phyloP scores from a whole-genome alignment of 2,113 vertebrate species.

The Chaetops frenatus region DNA sequence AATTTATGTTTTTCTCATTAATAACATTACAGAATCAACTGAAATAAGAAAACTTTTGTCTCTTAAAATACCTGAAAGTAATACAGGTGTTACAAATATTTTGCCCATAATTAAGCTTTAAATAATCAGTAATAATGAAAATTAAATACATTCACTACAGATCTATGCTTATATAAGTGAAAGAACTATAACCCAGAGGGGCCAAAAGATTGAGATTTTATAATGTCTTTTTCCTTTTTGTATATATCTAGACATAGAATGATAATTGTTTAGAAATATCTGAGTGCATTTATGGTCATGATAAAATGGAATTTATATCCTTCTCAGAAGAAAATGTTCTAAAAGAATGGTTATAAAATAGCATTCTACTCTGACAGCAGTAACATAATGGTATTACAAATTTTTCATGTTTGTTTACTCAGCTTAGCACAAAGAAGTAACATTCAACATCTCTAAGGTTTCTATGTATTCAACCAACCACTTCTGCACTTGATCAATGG shows the following conservation, averaged over 20 bases:
- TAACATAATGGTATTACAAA: not conserved
- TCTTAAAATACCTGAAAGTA: not conserved
- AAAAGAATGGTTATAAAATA: not conserved
- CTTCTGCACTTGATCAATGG: not conserved
- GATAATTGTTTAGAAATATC: not conserved
- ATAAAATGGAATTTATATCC: not conserved
- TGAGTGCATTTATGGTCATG: not conserved
- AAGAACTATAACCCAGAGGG: not conserved
- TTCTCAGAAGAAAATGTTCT: not conserved
- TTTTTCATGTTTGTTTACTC: not conserved
- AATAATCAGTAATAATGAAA: not conserved
- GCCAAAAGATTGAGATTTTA: not conserved
- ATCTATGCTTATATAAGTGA: not conserved
- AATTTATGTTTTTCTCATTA: not conserved
- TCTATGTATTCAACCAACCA: rapidly evolving
- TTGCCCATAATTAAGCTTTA: not conserved
- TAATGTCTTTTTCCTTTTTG: not conserved
- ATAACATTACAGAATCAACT: not conserved
- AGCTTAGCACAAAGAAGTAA: not conserved
- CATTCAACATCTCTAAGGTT: not conserved
- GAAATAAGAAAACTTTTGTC: not conserved
- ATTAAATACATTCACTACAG: not conserved
- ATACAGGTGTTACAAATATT: not conserved
- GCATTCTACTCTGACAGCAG: not conserved
- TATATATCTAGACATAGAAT: not conserved